These are phyloP conservation scores for Murina feae DNA, from an alignment of 2,113 vertebrate genomes.

Conservation along the genomic window DNA sequence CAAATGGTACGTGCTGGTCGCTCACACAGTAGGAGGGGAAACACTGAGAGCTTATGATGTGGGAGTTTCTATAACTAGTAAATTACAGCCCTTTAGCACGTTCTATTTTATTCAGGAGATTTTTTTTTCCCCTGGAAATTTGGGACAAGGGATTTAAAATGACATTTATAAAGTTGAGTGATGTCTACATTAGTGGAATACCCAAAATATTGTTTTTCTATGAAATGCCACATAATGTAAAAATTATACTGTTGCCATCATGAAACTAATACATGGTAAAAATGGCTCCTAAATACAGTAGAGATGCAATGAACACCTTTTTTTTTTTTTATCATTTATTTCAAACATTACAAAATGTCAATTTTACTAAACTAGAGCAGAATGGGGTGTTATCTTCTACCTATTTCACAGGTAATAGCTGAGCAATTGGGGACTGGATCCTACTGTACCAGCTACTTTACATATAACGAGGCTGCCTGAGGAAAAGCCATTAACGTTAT, in stretches of 20 bases:
- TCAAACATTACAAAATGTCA: constrained; percentile 1
- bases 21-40: not conserved
- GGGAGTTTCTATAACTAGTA: not conserved
- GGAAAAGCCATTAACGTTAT: constrained; percentile 33
- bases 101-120: not conserved
- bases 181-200: not conserved
- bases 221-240: not conserved
- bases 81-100: not conserved
- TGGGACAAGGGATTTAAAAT: not conserved
- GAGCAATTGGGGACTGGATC: not conserved
- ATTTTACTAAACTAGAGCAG: not conserved
- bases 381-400: not conserved
- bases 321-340: constrained; percentile 37
- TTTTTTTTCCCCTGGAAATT: not conserved
- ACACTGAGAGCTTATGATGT: not conserved
- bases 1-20: not conserved
- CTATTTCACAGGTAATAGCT: not conserved
- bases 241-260: not conserved
- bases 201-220: not conserved
- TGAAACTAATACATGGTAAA: not conserved
- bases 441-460: not conserved
- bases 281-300: not conserved
- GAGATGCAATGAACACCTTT: not conserved
- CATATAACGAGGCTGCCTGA: not conserved
- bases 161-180: not conserved